A percentile compares a stretch with the other conserved stretches of the same genome.
Evolutionary conservation across 37 sponge, comb jelly and placozoan genomes (phyloP).

Genomic region (Halisarca cf. caerulea): DNA sequence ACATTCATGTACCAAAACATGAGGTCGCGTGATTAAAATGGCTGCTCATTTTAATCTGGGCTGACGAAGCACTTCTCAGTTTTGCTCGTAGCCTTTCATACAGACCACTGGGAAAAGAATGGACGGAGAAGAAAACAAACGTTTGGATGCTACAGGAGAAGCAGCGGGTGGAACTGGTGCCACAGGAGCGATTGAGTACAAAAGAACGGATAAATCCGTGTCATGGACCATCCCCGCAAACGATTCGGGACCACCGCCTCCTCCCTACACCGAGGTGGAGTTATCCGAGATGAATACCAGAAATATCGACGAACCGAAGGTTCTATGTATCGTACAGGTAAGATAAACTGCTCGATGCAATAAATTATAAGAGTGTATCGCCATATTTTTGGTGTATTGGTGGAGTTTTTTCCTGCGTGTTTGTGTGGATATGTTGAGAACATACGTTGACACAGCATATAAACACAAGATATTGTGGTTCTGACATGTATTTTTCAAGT

Average conservation of each 20-base stretch:
- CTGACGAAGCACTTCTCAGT: neutral
- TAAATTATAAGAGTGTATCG: too few relatives aligned
- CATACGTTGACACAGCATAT: too few relatives aligned
- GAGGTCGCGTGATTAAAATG: constrained; percentile 21
- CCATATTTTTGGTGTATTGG: neutral
- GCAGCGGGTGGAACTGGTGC: neutral
- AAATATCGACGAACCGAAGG: neutral
- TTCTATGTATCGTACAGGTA: constrained; percentile 16
- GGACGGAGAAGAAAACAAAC: constrained; percentile 1
- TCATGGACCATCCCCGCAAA: neutral
- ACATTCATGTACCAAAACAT: constrained; percentile 1
- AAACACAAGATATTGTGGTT: too few relatives aligned
- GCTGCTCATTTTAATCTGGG: neutral
- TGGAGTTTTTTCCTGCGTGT: neutral
- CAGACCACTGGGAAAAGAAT: neutral
- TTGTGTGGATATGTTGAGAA: neutral
- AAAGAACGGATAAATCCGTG: neutral
- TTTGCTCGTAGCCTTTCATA: neutral
- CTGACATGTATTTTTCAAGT: too few relatives aligned
- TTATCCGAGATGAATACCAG: neutral
- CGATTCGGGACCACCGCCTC: neutral
- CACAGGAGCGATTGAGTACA: neutral
- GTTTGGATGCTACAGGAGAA: neutral
- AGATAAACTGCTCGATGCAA: too few relatives aligned
- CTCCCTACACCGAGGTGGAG: constrained; percentile 15